A percentile compares a stretch with the other conserved stretches of the same genome.
Conservation (phyloP, 2,888 invertebrate species). For the Nesidiocoris tenuis region DNA sequence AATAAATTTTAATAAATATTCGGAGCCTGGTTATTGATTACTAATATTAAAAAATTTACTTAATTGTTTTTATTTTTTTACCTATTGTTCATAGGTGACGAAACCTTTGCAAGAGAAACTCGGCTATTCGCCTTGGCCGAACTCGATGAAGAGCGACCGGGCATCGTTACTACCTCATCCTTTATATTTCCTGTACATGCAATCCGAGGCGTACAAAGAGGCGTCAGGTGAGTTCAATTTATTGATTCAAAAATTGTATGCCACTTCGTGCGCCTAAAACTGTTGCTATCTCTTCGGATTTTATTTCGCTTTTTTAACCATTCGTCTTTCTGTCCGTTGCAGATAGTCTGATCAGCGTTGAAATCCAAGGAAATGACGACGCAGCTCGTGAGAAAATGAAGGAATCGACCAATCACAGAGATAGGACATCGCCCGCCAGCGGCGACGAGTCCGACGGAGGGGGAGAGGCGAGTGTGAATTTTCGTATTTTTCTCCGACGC, state of each 20-base stretch:
- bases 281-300: background rate
- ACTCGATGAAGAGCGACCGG: slow-evolving; percentile 45
- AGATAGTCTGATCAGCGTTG: slow-evolving; percentile 57
- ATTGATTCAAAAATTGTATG: background rate
- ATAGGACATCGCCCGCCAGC: background rate
- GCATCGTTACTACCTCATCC: slow-evolving; percentile 71
- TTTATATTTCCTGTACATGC: slow-evolving; percentile 82
- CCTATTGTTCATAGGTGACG: slow-evolving; percentile 62
- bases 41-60: background rate
- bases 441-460: slow-evolving; percentile 26
- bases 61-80: background rate
- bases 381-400: slow-evolving; percentile 13
- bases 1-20: background rate
- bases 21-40: background rate
- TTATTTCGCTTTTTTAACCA: background rate
- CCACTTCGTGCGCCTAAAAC: background rate
- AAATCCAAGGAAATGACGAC: slow-evolving; percentile 63
- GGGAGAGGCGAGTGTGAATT: background rate
- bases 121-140: slow-evolving; percentile 55
- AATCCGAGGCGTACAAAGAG: slow-evolving; percentile 77
- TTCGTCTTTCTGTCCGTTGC: slow-evolving; percentile 36
- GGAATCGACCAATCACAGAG: background rate
- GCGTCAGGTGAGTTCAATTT: slow-evolving; percentile 62
- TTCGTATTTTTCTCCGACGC: background rate
- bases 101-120: slow-evolving; percentile 87